phyloP scores from a whole-genome alignment of 2,113 vertebrate species.

The Leptodactylus fuscus region DNA sequence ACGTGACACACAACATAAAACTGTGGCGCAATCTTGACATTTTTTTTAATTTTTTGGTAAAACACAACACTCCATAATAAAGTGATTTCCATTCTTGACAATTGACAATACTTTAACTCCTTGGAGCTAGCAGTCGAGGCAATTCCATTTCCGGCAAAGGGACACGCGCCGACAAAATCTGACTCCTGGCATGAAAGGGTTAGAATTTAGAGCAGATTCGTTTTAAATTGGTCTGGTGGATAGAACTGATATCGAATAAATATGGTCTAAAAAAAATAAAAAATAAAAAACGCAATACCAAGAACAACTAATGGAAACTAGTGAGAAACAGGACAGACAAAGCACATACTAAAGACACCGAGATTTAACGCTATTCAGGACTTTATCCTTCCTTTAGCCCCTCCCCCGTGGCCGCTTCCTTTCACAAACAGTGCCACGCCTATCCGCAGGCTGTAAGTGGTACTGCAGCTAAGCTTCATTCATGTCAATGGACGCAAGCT shows the following conservation, averaged over 20 bases:
- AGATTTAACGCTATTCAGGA: slow-evolving; percentile 56
- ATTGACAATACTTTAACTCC: slow-evolving; percentile 52
- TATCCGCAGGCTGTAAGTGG: too few species aligned
- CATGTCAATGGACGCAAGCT: too few species aligned
- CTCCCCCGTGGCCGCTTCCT: too few species aligned
- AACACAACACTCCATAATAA: not conserved
- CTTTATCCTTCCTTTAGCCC: not conserved
- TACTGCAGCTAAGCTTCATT: too few species aligned
- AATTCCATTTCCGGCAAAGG: slow-evolving; percentile 58
- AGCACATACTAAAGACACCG: slow-evolving; percentile 27
- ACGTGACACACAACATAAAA: not conserved
- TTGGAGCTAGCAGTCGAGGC: slow-evolving; percentile 49
- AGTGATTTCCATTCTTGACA: slow-evolving; percentile 7
- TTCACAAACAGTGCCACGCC: too few species aligned
- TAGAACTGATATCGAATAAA: slow-evolving; percentile 3
- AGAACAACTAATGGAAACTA: slow-evolving; percentile 21
- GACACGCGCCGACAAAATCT: slow-evolving; percentile 55
- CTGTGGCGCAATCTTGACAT: not conserved
- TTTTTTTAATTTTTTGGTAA: not conserved
- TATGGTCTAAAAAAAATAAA: slow-evolving; percentile 2
- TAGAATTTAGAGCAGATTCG: slow-evolving; percentile 41
- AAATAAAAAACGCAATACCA: not conserved
- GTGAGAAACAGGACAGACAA: slow-evolving; percentile 39
- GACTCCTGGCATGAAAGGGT: slow-evolving; percentile 51
- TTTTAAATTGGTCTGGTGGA: slow-evolving; percentile 19